These are phyloP conservation scores for Chrysomallon squamiferum DNA, from an alignment of 1,140 invertebrate species.

Conservation along the genomic window DNA sequence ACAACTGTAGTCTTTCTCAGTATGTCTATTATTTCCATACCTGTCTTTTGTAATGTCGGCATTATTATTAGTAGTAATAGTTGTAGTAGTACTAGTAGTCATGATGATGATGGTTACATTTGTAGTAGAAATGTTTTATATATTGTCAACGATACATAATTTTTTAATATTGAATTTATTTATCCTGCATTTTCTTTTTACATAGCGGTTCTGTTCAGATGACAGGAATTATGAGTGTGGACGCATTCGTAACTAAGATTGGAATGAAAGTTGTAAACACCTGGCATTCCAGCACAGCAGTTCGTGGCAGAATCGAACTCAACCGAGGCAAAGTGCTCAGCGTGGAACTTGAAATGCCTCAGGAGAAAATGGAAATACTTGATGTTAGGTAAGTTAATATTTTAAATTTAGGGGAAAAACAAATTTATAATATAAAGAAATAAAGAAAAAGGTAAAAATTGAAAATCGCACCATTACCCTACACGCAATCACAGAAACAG, in stretches of 20 bases:
- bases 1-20: too few species aligned
- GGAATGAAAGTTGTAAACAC: constrained; percentile 84
- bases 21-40: too few species aligned
- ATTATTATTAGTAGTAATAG: too few species aligned
- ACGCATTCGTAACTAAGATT: constrained; percentile 76
- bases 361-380: constrained; percentile 84
- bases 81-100: too few species aligned
- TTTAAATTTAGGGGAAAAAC: neutral
- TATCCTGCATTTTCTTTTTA: constrained; percentile 14
- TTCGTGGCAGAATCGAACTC: constrained; percentile 77
- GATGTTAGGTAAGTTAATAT: constrained; percentile 68
- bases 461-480: neutral
- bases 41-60: too few species aligned
- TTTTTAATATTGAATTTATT: too few species aligned
- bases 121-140: too few species aligned
- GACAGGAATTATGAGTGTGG: constrained; percentile 81
- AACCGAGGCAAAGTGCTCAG: constrained; percentile 72
- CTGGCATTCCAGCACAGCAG: constrained; percentile 80
- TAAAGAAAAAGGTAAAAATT: neutral
- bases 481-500: too few species aligned
- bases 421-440: neutral
- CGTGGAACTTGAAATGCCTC: constrained; percentile 80
- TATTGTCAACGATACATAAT: too few species aligned
- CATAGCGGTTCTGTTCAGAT: constrained; percentile 81
- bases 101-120: too few species aligned